A percentile compares a stretch with the other conserved stretches of the same genome.
Conservation (phyloP, 64 coral and sea anemone species). For the Actinia tenebrosa region DNA sequence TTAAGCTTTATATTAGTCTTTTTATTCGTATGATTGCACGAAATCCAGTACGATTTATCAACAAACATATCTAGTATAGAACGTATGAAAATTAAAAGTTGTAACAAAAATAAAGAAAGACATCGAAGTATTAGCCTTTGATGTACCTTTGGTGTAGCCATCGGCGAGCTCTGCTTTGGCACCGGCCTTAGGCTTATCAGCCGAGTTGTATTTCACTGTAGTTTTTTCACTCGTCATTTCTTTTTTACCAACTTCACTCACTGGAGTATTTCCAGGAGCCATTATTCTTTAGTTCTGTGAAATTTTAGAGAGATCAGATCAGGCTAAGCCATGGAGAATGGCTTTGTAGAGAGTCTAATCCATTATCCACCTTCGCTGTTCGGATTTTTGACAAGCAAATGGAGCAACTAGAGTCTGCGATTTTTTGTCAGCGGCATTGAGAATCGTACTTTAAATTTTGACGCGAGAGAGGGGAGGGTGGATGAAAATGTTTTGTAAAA, state of each 20-base stretch:
- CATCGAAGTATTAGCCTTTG: neutral
- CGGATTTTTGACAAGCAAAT: neutral
- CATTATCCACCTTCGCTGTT: neutral
- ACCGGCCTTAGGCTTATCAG: neutral
- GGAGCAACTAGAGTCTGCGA: neutral
- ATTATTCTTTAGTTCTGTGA: neutral
- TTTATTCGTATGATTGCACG: neutral
- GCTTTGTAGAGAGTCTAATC: neutral
- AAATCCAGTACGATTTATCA: neutral
- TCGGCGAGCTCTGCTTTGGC: constrained; percentile 40
- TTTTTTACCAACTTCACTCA: neutral
- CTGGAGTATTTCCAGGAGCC: neutral
- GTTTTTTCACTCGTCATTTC: neutral
- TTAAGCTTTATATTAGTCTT: neutral
- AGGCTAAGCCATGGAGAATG: neutral
- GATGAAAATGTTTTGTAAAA: neutral
- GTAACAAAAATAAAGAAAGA: neutral
- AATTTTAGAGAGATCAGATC: neutral
- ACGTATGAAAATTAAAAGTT: neutral
- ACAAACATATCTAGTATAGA: neutral
- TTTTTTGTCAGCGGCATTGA: neutral
- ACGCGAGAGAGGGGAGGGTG: neutral
- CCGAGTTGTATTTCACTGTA: constrained; percentile 4
- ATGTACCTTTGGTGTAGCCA: constrained; percentile 66
- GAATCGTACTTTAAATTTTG: neutral